A percentile compares a stretch with the other conserved stretches of the same genome.
phyloP scores from a whole-genome alignment of 2,888 invertebrate species.

The Matsumyia berberina region DNA sequence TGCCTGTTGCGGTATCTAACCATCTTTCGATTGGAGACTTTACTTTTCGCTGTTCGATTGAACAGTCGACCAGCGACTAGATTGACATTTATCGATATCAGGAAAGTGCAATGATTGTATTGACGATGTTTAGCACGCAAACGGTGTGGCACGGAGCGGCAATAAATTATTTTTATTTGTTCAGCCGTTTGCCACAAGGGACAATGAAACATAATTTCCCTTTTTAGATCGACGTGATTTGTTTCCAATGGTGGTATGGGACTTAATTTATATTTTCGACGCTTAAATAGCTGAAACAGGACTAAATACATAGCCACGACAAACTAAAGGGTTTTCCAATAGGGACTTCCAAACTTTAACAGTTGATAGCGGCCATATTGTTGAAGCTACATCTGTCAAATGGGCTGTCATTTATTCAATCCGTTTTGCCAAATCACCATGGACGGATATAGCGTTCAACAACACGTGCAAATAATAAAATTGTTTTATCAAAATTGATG shows the following conservation, averaged over 20 bases:
- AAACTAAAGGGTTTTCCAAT: too few relatives aligned
- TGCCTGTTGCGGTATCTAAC: conserved; percentile 57
- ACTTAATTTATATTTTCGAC: too few relatives aligned
- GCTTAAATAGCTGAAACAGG: too few relatives aligned
- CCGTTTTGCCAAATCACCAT: too few relatives aligned
- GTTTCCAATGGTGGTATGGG: not conserved
- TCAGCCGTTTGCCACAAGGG: not conserved
- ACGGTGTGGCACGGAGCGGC: not conserved
- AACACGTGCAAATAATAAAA: too few relatives aligned
- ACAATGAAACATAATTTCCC: conserved; percentile 5
- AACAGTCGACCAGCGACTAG: not conserved
- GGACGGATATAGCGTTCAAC: too few relatives aligned
- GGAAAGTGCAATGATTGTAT: conserved; percentile 24
- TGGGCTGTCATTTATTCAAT: too few relatives aligned
- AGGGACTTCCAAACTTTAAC: too few relatives aligned
- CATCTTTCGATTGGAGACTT: conserved; percentile 26
- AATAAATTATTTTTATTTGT: not conserved
- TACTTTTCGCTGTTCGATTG: conserved; percentile 44
- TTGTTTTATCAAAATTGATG: too few relatives aligned
- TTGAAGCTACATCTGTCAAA: too few relatives aligned
- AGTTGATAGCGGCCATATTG: too few relatives aligned
- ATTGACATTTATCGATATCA: conserved; percentile 38
- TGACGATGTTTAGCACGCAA: conserved; percentile 35
- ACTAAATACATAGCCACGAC: too few relatives aligned
- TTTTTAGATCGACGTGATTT: conserved; percentile 30